Evolutionary conservation across 2,113 vertebrate species (phyloP), one percentile per base, ranked within the genome.

Genomic region (Camelus dromedarius): DNA sequence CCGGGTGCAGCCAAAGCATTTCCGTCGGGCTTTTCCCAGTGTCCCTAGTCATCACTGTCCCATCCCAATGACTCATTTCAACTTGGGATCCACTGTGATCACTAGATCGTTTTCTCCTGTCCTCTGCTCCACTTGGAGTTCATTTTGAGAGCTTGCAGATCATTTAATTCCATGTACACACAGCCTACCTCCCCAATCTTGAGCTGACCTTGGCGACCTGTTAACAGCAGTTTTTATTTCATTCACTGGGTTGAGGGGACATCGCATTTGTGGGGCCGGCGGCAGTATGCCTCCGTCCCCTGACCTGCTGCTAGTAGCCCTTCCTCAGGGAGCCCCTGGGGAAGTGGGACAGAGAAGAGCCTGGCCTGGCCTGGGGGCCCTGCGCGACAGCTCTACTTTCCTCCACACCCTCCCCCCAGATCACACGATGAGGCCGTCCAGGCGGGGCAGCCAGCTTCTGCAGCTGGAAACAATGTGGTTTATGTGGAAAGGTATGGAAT

Each of bases 341-440:
- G 26, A 69, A 4, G 24, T 0, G 5, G 28, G n/a, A 1, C 16
- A 54, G 56, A 42, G 48, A 35, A 58, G 16, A 77, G 15, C 30
- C 12, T 18, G 32, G 87, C 56, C 79, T 30, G 7, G 18, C 60
- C 82, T 80, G 70, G 24, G 24, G 24, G 20, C 24, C 92, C 52
- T 10, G 10, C 54, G 58, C 67, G 28, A 0, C 6, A 13, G 56
- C 50, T 54, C n/a, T 13, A 3, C 18, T 60, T 72, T 28, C 32
- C 60, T n/a, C 30, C 15, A 20, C n/a, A 38, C 16, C 1, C 12
- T 50, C 15, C 14, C 3, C 5, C 24, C n/a, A 22, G 48, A 48
- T 58, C 32, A 18, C 32, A 70, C 0, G 10, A 52, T 13, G 48
- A 19, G 0, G 2, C 3, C n/a, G 28, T 20, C 24, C 75, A 3